Percentiles rank a stretch among this genome's conserved stretches.
Conservation (phyloP, 2,888 invertebrate species). For the Nasonovia ribisnigri region DNA sequence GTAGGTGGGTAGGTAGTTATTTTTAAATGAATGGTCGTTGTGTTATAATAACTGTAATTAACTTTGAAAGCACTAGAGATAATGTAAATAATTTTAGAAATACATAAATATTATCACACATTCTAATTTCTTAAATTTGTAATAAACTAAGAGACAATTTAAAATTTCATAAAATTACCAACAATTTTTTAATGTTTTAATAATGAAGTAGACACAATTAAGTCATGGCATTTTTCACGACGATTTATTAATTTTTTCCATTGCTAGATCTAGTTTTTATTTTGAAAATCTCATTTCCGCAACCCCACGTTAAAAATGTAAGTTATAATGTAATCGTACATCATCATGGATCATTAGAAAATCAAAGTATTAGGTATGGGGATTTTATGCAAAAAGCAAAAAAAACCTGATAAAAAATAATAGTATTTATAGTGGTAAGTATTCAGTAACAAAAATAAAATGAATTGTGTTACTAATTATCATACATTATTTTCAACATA, state of each 20-base stretch:
- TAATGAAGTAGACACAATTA: background rate
- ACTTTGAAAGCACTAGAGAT: background rate
- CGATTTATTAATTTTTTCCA: background rate
- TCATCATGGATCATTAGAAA: background rate
- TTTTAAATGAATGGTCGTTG: background rate
- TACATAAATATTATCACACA: background rate
- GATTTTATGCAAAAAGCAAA: background rate
- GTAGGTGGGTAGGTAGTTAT: too few species aligned
- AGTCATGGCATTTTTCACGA: background rate
- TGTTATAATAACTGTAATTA: background rate
- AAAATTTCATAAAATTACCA: background rate
- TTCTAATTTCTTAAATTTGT: background rate
- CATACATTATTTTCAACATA: constrained; percentile 13
- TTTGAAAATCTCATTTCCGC: background rate
- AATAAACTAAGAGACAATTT: background rate
- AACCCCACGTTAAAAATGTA: background rate
- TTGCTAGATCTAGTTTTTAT: background rate
- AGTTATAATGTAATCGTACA: background rate
- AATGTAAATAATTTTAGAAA: background rate
- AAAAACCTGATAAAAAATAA: background rate
- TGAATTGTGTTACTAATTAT: constrained; percentile 34
- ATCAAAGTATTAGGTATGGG: background rate
- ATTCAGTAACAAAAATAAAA: background rate
- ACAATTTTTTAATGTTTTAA: background rate
- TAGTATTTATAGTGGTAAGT: background rate